Conservation (phyloP, 1,140 invertebrate species). For the Oryzaephilus surinamensis region DNA sequence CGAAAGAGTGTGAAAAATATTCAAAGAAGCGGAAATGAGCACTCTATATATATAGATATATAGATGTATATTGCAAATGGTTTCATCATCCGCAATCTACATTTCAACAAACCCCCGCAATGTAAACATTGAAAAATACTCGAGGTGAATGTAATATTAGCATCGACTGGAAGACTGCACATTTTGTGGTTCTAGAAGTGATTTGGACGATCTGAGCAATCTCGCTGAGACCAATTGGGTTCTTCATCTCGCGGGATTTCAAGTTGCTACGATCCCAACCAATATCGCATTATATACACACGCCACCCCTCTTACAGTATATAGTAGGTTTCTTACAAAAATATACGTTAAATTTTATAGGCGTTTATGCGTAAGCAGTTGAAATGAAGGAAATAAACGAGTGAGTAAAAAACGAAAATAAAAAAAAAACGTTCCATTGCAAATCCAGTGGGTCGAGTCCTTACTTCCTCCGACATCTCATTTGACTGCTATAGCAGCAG, state of each 20-base stretch:
- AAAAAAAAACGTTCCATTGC: constrained; percentile 24
- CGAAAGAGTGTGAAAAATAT: constrained; percentile 15
- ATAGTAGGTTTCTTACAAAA: constrained; percentile 17
- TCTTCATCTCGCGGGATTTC: constrained; percentile 19
- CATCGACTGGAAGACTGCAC: constrained; percentile 4
- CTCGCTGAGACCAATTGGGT: constrained; percentile 21
- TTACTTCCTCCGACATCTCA: constrained; percentile 27
- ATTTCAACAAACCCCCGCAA: constrained; percentile 23
- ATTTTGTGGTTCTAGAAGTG: constrained; percentile 20
- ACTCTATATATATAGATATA: constrained; percentile 11
- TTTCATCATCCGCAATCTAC: constrained; percentile 29
- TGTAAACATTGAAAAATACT: constrained; percentile 31
- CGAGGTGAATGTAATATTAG: constrained; percentile 26
- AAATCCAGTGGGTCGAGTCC: constrained; percentile 23
- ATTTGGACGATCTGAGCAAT: constrained; percentile 19
- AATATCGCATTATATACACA: constrained; percentile 27
- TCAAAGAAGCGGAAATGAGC: constrained; percentile 19
- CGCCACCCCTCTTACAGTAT: constrained; percentile 27
- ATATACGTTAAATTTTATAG: constrained; percentile 29
- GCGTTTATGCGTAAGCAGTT: constrained; percentile 21
- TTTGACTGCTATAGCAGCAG: constrained; percentile 21
- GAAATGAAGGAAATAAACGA: constrained; percentile 26
- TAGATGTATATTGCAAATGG: constrained; percentile 23
- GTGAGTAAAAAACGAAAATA: constrained; percentile 24
- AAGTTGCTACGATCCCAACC: constrained; percentile 14